Percentiles rank a stretch among this genome's conserved stretches.
These are phyloP conservation scores for Erpornis zantholeuca DNA, from an alignment of 2,113 vertebrate genomes.

Conservation along the genomic window DNA sequence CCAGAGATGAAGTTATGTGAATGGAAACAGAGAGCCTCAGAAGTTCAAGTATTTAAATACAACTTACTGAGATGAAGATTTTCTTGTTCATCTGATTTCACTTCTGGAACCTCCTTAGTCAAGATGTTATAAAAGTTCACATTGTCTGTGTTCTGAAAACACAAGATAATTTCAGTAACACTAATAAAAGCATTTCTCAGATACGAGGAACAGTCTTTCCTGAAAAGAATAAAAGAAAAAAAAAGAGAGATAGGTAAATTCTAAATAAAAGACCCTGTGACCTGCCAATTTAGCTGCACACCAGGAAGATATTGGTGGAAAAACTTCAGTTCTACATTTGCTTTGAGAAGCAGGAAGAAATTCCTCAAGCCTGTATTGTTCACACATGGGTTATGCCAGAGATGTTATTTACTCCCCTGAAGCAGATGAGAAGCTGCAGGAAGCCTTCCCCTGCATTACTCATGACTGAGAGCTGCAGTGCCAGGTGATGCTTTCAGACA, in stretches of 20 bases:
- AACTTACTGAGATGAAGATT: conserved; percentile 51
- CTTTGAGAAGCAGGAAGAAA: not conserved
- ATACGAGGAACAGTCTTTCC: not conserved
- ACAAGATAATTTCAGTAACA: not conserved
- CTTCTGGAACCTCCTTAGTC: conserved; percentile 63
- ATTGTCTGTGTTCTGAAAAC: conserved; percentile 87
- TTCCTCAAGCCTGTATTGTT: not conserved
- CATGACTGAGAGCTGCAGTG: not conserved
- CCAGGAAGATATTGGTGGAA: not conserved
- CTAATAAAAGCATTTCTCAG: not conserved
- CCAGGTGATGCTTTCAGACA: not conserved
- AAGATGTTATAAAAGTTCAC: conserved; percentile 99
- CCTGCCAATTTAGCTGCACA: not conserved
- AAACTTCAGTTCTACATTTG: not conserved
- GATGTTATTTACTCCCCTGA: not conserved
- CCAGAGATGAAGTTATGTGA: not conserved
- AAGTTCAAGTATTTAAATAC: not conserved
- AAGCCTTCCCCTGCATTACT: not conserved
- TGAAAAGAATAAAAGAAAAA: not conserved
- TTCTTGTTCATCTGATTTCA: not conserved
- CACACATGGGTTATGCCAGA: not conserved
- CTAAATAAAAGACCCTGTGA: not conserved
- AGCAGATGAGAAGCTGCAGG: not conserved
- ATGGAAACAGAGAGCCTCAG: not conserved
- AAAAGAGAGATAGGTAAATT: not conserved